Evolutionary conservation across 2,888 invertebrate genomes (phyloP), one percentile per base, ranked within the genome.

Genomic region (Epirrhoe tristata): DNA sequence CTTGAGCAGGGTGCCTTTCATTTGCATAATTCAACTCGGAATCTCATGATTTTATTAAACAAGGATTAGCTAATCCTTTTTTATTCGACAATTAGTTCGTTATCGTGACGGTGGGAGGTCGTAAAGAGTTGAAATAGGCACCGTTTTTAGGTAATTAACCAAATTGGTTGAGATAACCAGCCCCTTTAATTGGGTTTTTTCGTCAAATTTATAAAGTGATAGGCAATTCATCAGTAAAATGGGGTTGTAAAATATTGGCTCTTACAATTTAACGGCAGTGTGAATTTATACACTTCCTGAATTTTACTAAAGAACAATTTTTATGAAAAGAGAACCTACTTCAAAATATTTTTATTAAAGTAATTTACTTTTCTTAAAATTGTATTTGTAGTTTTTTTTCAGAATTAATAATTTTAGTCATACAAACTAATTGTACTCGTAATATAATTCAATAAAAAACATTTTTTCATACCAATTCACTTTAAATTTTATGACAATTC

Each of bases 31-130:
- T 82, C 85, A 86, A 81, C 84, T 86, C 85, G 77, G 88, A 88
- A 89, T 89, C 86, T 88, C 89, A 88, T 88, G 87, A 93, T 93
- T 93, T 93, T 93, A 93, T 93, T 93, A 93, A 93, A 92, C 90
- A 86, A 82, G 89, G 93, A 93, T 93, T 90, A 89, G 77, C 77
- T 78, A 92, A 93, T 92, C 93, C 93, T 93, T 93, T 92, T 93
- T 93, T 93, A 93, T 93, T 91, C 83, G 93, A 89, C 93, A 92
- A 93, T 93, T 92, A 93, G 93, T 87, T 85, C 86, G 89, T 87
- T 93, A 93, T 93, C 93, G 86, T 81, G 82, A 81, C 83, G 77
- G 77, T 83, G 81, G 81, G 79, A 80, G 86, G 84, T 91, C 93
- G 91, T 93, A 93, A 93, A 93, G 92, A 93, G 93, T 93, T 93